Conservation (phyloP, 37 sponge, comb jelly and placozoan genomes). For the Chondrilla cf. caribensis region DNA sequence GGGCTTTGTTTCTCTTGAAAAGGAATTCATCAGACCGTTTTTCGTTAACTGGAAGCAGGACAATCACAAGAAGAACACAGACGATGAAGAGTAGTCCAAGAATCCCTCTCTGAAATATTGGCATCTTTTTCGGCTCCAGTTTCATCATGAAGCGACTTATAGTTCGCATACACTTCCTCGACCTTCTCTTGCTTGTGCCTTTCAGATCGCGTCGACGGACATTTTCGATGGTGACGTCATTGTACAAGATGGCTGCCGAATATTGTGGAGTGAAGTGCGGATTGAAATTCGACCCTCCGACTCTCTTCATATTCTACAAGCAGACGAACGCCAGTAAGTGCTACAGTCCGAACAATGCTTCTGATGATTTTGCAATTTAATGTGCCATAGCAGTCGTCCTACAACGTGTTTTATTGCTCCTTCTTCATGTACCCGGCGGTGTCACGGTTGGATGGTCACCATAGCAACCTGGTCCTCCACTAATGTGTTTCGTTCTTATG, state of each 20-base stretch:
- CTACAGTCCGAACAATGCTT: too few relatives aligned
- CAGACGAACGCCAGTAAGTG: too few relatives aligned
- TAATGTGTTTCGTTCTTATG: too few relatives aligned
- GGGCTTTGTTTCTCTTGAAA: background rate
- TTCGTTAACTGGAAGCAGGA: conserved; percentile 43
- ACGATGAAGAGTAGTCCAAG: conserved; percentile 42
- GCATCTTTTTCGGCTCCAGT: background rate
- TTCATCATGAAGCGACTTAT: too few relatives aligned
- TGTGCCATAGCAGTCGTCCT: too few relatives aligned
- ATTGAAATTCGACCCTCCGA: conserved; percentile 15
- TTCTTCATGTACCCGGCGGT: too few relatives aligned
- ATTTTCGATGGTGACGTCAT: background rate
- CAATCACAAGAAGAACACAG: conserved; percentile 34
- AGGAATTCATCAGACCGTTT: background rate
- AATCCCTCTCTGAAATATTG: background rate
- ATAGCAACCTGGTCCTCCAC: too few relatives aligned
- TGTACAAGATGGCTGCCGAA: background rate
- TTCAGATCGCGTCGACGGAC: background rate
- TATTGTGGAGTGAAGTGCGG: conserved; percentile 6
- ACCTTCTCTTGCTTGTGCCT: too few relatives aligned
- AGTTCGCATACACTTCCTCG: too few relatives aligned
- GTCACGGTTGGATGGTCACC: too few relatives aligned
- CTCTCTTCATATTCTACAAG: background rate
- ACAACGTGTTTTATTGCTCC: too few relatives aligned
- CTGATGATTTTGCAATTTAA: too few relatives aligned